These are phyloP conservation scores for Psilopogon haemacephalus DNA, from an alignment of 2,113 vertebrate genomes.

Conservation along the genomic window DNA sequence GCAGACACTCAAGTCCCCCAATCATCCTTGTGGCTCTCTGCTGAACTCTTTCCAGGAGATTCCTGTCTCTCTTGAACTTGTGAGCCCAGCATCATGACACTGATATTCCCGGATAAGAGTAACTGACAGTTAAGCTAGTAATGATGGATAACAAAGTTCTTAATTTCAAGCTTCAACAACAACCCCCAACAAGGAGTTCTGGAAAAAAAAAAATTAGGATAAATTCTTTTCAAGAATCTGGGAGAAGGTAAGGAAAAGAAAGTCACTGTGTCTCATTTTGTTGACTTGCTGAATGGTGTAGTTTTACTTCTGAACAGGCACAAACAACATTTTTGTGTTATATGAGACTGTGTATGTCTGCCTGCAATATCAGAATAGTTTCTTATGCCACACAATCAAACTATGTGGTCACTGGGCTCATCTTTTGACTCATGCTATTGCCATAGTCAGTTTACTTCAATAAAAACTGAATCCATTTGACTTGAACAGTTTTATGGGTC, in stretches of 20 bases:
- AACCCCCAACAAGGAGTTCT: not conserved
- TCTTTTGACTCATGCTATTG: fast-evolving
- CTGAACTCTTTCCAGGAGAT: too few species aligned
- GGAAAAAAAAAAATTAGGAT: not conserved
- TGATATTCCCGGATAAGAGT: not conserved
- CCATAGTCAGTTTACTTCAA: not conserved
- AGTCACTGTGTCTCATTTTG: not conserved
- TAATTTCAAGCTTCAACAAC: not conserved
- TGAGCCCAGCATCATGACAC: not conserved
- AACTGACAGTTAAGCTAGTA: not conserved
- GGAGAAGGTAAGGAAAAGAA: not conserved
- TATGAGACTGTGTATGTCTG: not conserved
- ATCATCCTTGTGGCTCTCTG: too few species aligned
- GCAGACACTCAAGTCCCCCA: too few species aligned
- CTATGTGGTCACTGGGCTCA: not conserved
- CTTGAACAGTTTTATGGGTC: not conserved
- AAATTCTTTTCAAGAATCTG: not conserved
- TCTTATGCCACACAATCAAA: not conserved
- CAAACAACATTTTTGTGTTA: not conserved
- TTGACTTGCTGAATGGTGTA: not conserved
- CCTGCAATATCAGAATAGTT: not conserved
- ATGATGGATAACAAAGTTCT: not conserved
- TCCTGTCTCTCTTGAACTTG: too few species aligned
- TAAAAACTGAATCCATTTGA: not conserved
- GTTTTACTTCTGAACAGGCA: not conserved